These are phyloP conservation scores for Melieria crassipennis DNA, from an alignment of 2,888 invertebrate genomes.

Conservation along the genomic window DNA sequence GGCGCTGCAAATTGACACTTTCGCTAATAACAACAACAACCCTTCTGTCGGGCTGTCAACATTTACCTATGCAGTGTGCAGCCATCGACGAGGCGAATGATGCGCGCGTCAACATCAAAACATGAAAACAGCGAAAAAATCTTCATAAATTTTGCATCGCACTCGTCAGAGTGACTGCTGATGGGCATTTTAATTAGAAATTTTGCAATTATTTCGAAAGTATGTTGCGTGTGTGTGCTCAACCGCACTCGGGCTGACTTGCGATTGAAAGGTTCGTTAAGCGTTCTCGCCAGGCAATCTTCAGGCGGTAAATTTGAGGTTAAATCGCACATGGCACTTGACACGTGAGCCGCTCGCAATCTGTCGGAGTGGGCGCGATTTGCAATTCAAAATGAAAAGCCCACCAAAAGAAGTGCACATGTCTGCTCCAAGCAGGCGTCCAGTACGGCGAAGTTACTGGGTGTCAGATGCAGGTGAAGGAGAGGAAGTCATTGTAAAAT, in stretches of 20 bases:
- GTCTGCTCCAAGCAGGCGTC: too few relatives aligned
- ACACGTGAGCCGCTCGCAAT: too few relatives aligned
- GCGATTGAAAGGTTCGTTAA: too few relatives aligned
- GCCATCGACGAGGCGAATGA: background rate
- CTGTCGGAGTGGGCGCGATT: too few relatives aligned
- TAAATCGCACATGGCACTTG: too few relatives aligned
- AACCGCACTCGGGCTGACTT: background rate
- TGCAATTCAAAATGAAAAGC: too few relatives aligned
- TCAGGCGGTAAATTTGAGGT: too few relatives aligned
- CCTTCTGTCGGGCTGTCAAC: background rate
- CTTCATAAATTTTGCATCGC: constrained; percentile 9
- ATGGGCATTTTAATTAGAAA: constrained; percentile 61
- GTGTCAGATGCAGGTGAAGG: too few relatives aligned
- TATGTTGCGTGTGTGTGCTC: constrained; percentile 27
- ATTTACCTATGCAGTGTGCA: background rate
- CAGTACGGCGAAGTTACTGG: too few relatives aligned
- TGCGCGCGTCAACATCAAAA: background rate
- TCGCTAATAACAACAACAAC: constrained; percentile 49
- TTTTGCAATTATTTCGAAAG: constrained; percentile 52
- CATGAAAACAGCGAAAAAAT: constrained; percentile 5
- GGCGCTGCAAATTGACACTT: constrained; percentile 60
- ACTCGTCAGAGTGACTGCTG: constrained; percentile 39
- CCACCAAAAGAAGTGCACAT: too few relatives aligned
- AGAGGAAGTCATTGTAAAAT: too few relatives aligned
- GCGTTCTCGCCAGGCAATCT: too few relatives aligned